Base-by-base conservation (phyloP, 2,888 invertebrate species). In the Eudasyphora cyanicolor region DNA sequence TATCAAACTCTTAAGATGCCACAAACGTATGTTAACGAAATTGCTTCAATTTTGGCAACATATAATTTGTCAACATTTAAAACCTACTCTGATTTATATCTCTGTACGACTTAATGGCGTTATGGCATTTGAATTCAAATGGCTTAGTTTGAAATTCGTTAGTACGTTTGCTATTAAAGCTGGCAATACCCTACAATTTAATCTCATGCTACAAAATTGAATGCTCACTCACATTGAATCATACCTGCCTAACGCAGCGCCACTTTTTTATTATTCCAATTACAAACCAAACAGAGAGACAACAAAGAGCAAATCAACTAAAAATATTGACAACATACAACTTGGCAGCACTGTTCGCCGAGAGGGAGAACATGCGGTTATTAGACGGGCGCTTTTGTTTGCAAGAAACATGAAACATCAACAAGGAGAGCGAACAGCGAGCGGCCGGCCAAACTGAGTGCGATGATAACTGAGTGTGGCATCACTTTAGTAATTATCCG, bases 401-500 rank as follows among this genome's bases (percentile, higher is more conserved):
- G n/a, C n/a, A n/a, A n/a, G n/a, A n/a, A n/a, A n/a, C n/a, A n/a
- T n/a, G n/a, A n/a, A 12, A 35, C 35, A 35, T 6, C 5, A 10
- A 35, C 6, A 35, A 10, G 3, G 10, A 4, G 54, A 21, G 24
- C 0, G 17, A 51, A 51, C 51, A 51, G 24, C 57, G 51, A 64
- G 6, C 35, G 35, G 54, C 54, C 54, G 1, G 27, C 27, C 21
- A 27, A 42, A 64, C 62, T 14, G 60, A 38, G 12, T 24, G n/a
- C 70, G n/a, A 45, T 71, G 45, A 10, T 45, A 71, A 0, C 5
- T n/a, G 12, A 75, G 80, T n/a, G 12, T 77, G 80, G 75, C 78
- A 84, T 21, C 75, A 84, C 42, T 84, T 86, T 76, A 86, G 85
- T 86, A 80, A 80, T 79, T 86, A 76, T 80, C 79, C 57, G 84